Evolutionary conservation across 2,888 invertebrate genomes (phyloP), one percentile per base, ranked within the genome.

Genomic region (Caenorhabditis drosophilae): DNA sequence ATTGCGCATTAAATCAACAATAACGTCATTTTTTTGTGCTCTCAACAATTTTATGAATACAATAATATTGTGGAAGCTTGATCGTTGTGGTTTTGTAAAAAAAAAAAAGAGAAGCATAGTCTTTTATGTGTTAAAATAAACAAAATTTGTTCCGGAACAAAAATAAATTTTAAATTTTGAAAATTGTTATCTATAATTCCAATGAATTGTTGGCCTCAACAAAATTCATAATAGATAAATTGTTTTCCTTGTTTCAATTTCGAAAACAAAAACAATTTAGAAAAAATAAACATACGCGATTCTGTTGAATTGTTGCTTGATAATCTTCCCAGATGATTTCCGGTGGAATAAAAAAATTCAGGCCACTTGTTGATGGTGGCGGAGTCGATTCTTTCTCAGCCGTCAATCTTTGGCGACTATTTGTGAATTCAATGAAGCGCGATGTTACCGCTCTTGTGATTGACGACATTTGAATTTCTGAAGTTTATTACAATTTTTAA

Each of bases 271-370:
- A 9, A 31, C 12, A 31, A 31, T 31, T 31, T 31, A 31, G 31
- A 31, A 31, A 12, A 9, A 31, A 31, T 9, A 6, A 31, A 31
- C 31, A 31, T 9, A 31, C 7, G 12, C 6, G 6, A 31, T 31
- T 31, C 31, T 45, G 20, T 34, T 50, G 54, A 12, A n/a, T n/a
- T n/a, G n/a, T n/a, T n/a, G 49, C 26, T 42, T 64, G 64, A 23
- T 54, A 59, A n/a, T 67, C 60, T 22, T 67, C 67, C 67, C 67
- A 67, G 26, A 67, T 67, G 45, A 67, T 56, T 36, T 56, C 67
- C 15, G 67, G 67, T 18, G 67, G 67, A 35, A 61, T 61, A 45
- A 57, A 54, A 45, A 38, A 67, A 48, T 67, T 60, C 27, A 67
- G 53, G 42, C 57, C 38, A 41, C 67, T 57, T 23, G 42, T 48